Conservation (phyloP, 2,113 vertebrate species). For the Limnothrissa miodon region DNA sequence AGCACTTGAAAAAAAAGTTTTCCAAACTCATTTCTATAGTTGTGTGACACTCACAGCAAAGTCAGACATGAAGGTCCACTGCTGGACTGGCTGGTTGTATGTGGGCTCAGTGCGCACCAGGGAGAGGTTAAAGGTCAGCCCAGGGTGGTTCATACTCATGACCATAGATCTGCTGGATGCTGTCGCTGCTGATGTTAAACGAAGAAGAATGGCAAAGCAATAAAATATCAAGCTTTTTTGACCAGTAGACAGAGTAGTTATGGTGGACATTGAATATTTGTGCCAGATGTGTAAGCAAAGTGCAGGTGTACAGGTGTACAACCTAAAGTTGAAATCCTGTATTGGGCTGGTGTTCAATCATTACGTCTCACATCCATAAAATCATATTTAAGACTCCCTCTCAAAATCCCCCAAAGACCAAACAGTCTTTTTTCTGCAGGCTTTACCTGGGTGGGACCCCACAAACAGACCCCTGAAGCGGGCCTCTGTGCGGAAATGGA, state of each 20-base stretch:
- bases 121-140: slow-evolving; percentile 86
- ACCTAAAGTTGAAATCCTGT: too few relatives aligned
- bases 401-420: too few relatives aligned
- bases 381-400: too few relatives aligned
- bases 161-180: slow-evolving; percentile 50
- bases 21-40: background rate
- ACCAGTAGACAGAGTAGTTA: too few relatives aligned
- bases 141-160: slow-evolving; percentile 79
- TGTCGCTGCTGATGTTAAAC: background rate
- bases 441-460: slow-evolving; percentile 80
- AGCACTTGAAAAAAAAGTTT: too few relatives aligned
- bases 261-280: too few relatives aligned
- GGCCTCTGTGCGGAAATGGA: slow-evolving; percentile 90
- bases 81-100: slow-evolving; percentile 86
- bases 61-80: slow-evolving; percentile 91
- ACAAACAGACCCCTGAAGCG: slow-evolving; percentile 90
- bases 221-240: background rate
- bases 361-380: too few relatives aligned
- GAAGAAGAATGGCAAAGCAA: background rate
- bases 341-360: too few relatives aligned
- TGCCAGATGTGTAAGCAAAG: too few relatives aligned
- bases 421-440: too few relatives aligned
- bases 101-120: slow-evolving; percentile 82
- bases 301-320: too few relatives aligned
- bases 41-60: slow-evolving; percentile 79